Evolutionary conservation across 2,888 invertebrate species (phyloP), one percentile per base, ranked within the genome.

Genomic region (Hololepta plana): DNA sequence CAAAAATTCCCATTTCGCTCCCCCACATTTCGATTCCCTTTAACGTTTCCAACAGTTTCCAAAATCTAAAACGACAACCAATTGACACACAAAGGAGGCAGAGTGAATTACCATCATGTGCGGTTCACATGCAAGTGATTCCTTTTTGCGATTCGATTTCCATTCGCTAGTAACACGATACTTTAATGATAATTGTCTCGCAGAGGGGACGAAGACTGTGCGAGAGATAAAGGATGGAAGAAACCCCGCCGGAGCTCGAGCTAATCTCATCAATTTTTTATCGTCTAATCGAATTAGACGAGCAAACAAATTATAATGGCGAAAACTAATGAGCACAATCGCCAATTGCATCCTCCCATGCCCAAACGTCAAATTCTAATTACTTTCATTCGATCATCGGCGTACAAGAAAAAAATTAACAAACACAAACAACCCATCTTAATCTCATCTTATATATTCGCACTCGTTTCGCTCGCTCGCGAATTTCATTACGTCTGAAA

Each of bases 171-270:
- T 35, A 37, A 37, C 37, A 32, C 30, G 37, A 37, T 37, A 37
- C 35, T 37, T 37, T 34, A 35, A 34, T 35, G 34, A 32, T 35
- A 35, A 36, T 33, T 36, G 32, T 32, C n/a, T n/a, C n/a, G n/a
- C n/a, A n/a, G n/a, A n/a, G n/a, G n/a, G n/a, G n/a, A n/a, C n/a
- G n/a, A n/a, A n/a, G n/a, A n/a, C n/a, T n/a, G n/a, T n/a, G n/a
- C n/a, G n/a, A n/a, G n/a, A n/a, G n/a, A n/a, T n/a, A n/a, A n/a
- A n/a, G n/a, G n/a, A n/a, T n/a, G n/a, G n/a, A n/a, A n/a, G n/a
- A n/a, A n/a, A n/a, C n/a, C n/a, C n/a, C n/a, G n/a, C n/a, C n/a
- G n/a, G n/a, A n/a, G n/a, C n/a, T n/a, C n/a, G n/a, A n/a, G n/a
- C n/a, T n/a, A n/a, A n/a, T n/a, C 7, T 17, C 17, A 17, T 17